A percentile compares a stretch with the other conserved stretches of the same genome.
phyloP scores from a whole-genome alignment of 2,797 vertebrate species.

The Eutrigla gurnardus region DNA sequence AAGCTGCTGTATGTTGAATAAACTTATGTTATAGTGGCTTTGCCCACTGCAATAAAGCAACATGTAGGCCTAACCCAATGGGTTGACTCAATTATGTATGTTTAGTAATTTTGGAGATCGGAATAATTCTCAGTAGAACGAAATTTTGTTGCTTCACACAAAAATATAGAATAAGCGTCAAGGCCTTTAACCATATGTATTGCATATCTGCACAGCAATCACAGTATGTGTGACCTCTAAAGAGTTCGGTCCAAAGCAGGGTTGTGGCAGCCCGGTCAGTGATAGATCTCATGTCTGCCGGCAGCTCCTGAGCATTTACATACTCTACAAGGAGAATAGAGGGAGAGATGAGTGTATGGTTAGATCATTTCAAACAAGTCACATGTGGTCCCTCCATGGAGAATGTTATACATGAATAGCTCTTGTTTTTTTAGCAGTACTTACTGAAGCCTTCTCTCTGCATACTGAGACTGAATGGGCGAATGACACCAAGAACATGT shows the following conservation, averaged over 20 bases:
- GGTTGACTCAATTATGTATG: neutral
- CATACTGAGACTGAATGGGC: constrained; percentile 73
- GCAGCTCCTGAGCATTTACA: constrained; percentile 86
- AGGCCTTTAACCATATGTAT: neutral
- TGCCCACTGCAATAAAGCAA: neutral
- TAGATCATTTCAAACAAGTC: constrained; percentile 7
- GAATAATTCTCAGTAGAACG: neutral
- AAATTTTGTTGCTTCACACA: neutral
- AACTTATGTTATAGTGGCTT: neutral
- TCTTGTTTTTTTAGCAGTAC: constrained; percentile 35
- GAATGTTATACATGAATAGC: neutral
- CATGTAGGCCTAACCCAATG: neutral
- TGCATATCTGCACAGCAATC: constrained; percentile 8
- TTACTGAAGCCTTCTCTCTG: constrained; percentile 79
- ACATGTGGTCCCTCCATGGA: neutral
- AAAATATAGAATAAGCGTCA: neutral
- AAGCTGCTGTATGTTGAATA: neutral
- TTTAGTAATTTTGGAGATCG: neutral
- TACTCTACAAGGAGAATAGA: constrained; percentile 79
- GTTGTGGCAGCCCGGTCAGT: constrained; percentile 92
- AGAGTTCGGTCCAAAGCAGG: constrained; percentile 93
- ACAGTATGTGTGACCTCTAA: constrained; percentile 83
- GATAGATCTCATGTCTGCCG: constrained; percentile 86
- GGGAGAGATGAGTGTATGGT: neutral
- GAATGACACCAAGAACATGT: constrained; percentile 42